Evolutionary conservation across 2,888 invertebrate species (phyloP).

Genomic region (Melanargia galathea): DNA sequence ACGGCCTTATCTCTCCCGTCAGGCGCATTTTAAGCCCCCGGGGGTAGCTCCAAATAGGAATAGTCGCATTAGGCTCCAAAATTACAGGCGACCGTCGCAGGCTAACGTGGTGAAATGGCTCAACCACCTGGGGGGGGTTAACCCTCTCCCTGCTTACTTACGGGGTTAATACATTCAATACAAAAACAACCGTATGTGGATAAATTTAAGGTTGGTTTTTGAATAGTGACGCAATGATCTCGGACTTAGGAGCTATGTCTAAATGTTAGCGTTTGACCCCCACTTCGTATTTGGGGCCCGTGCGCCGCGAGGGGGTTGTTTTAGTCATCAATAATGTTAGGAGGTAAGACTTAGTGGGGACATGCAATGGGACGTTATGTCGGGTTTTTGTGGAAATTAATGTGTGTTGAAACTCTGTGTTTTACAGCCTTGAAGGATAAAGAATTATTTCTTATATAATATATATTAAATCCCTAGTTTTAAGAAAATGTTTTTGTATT

Average conservation of each 20-base stretch:
- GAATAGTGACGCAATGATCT: slow-evolving; percentile 35
- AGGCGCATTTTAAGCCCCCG: slow-evolving; percentile 73
- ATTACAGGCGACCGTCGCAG: slow-evolving; percentile 81
- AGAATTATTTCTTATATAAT: background rate
- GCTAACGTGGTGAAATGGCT: slow-evolving; percentile 80
- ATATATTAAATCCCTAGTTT: background rate
- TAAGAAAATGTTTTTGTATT: too few species aligned
- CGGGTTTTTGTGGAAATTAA: slow-evolving; percentile 17
- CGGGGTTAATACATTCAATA: slow-evolving; percentile 32
- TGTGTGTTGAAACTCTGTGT: slow-evolving; percentile 6
- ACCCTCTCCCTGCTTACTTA: slow-evolving; percentile 56
- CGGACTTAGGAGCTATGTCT: slow-evolving; percentile 50
- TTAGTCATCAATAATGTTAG: slow-evolving; percentile 80
- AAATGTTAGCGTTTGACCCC: slow-evolving; percentile 77
- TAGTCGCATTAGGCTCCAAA: slow-evolving; percentile 81
- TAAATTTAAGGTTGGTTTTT: slow-evolving; percentile 38
- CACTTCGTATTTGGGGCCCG: slow-evolving; percentile 74
- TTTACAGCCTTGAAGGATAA: background rate
- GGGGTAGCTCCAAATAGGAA: slow-evolving; percentile 80
- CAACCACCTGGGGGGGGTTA: slow-evolving; percentile 76
- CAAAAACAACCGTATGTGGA: slow-evolving; percentile 43
- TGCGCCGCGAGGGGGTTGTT: slow-evolving; percentile 61
- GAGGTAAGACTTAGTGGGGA: slow-evolving; percentile 69
- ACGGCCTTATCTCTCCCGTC: slow-evolving; percentile 68
- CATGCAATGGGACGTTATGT: slow-evolving; percentile 45